Base-by-base conservation (phyloP, 2,113 vertebrate genomes). In the Marcusenius ussheri region DNA sequence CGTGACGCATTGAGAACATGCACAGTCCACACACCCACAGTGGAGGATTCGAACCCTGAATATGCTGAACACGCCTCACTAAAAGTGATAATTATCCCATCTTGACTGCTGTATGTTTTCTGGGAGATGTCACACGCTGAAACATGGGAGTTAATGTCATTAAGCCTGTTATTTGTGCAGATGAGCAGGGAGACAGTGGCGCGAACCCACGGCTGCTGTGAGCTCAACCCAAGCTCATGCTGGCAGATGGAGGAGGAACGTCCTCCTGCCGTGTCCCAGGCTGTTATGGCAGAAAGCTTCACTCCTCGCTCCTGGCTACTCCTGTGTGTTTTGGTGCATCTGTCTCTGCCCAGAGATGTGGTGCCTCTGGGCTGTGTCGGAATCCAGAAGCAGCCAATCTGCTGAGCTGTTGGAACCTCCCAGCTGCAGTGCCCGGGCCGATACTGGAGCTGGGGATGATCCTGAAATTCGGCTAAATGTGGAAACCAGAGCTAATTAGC, bases 401-500 rank as follows among this genome's bases (percentile, higher is more conserved):
- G 31, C 50, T 6, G 6, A 42, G 56, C 77, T 58, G 31, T 86
- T 83, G 45, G 21, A 24, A 5, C 39, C 17, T 31, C 13, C 70
- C 88, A 45, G 88, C 53, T 87, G 83, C 46, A 10, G 56, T 77
- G 39, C 84, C 24, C 2, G 15, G 50, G 83, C 17, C 27, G 53
- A 90, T 58, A 27, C 83, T 42, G n/a, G 51, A 58, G 83, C 62
- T 31, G 10, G 31, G n/a, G 27, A 50, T 24, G 47, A n/a, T 53
- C 47, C 49, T 87, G 85, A 87, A 53, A 56, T 51, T 87, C n/a
- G 84, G 51, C 89, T 50, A 83, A 85, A 74, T 49, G 83, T 19
- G 17, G 85, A 89, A 90, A 53, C 86, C 50, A 83, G 58, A 89
- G 83, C 13, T 89, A 90, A 89, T 89, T 87, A 58, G 88, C 88